These are phyloP conservation scores for Pachyuromys duprasi DNA, from an alignment of 2,797 vertebrate species.

Conservation along the genomic window DNA sequence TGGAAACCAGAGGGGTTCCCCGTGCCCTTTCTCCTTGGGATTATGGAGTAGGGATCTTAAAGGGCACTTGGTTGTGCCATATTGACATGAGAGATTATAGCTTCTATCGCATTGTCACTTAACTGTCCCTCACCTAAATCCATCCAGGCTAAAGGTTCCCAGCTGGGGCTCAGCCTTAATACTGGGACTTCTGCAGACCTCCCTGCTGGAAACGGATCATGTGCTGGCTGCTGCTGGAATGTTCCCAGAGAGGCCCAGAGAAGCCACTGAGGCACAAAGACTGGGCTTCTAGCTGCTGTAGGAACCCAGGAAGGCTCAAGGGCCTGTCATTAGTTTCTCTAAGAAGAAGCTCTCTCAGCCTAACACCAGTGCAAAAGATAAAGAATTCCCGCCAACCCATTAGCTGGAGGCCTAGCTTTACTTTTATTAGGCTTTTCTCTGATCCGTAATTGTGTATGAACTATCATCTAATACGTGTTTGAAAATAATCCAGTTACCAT, in stretches of 20 bases:
- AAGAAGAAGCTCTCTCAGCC: neutral
- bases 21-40: neutral
- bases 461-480: slow-evolving; percentile 11
- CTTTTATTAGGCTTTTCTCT: slow-evolving; percentile 21
- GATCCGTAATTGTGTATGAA: neutral
- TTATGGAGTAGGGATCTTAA: neutral
- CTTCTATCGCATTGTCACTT: neutral
- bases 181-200: neutral
- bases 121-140: neutral
- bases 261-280: neutral
- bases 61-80: neutral
- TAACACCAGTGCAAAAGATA: neutral
- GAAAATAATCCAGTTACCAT: slow-evolving; percentile 6
- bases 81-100: slow-evolving; percentile 50
- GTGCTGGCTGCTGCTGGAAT: neutral
- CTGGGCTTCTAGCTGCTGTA: neutral
- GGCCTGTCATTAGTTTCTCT: neutral
- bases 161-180: slow-evolving; percentile 41
- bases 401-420: neutral
- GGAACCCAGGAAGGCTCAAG: neutral
- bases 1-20: slow-evolving; percentile 2
- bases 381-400: neutral
- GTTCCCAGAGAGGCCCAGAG: neutral
- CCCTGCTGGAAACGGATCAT: neutral
- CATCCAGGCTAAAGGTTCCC: neutral